Evolutionary conservation across 1,140 invertebrate genomes (phyloP).

Genomic region (Megalopta genalis): DNA sequence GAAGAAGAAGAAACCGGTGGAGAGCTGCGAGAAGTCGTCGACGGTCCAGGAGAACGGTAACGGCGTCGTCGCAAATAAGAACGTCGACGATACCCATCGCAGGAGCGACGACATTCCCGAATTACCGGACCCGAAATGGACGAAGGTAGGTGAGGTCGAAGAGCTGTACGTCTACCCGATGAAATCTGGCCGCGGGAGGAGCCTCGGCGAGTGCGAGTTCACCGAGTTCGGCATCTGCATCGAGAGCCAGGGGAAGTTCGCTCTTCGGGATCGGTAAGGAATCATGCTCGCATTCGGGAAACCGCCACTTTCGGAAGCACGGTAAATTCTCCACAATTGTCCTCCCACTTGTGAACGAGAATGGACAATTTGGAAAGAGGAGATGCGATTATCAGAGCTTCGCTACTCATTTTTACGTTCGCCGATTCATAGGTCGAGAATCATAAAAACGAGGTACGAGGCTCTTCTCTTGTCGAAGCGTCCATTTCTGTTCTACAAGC

Average conservation of each 20-base stretch:
- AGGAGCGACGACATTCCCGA: slow-evolving; percentile 21
- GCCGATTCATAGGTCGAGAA: no score
- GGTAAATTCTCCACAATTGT: no score
- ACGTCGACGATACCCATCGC: neutral
- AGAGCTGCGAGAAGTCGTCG: neutral
- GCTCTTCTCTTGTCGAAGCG: no score
- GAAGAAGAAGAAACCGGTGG: neutral
- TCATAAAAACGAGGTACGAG: no score
- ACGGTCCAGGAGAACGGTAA: neutral
- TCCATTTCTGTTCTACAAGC: no score
- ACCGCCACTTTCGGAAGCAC: no score
- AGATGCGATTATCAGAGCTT: no score
- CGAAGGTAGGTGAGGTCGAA: slow-evolving; percentile 68
- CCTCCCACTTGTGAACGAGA: no score
- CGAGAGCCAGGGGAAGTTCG: slow-evolving; percentile 41
- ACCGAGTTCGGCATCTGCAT: slow-evolving; percentile 70
- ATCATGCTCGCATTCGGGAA: no score
- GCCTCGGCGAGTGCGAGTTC: slow-evolving; percentile 66
- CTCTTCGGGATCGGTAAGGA: slow-evolving; percentile 69
- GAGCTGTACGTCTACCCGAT: slow-evolving; percentile 73
- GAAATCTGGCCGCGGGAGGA: slow-evolving; percentile 72
- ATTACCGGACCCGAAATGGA: slow-evolving; percentile 63
- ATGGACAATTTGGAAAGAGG: no score
- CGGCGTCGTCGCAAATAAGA: neutral
- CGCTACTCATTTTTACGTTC: no score